Percentiles rank a stretch among this genome's conserved stretches.
Conservation (phyloP, 2,113 vertebrate species). For the Odocoileus hemionus region DNA sequence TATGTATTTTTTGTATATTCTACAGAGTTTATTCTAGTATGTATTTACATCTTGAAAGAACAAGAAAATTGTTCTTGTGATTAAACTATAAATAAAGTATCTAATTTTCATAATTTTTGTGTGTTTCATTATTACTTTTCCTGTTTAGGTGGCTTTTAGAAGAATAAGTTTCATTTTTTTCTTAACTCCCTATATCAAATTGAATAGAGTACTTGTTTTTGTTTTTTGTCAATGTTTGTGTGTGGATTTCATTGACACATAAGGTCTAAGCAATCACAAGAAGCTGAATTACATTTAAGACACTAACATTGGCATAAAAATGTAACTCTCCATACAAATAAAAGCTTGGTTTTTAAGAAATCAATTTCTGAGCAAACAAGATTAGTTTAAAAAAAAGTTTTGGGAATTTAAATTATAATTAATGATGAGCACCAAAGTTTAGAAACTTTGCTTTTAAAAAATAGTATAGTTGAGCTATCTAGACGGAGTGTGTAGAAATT, state of each 20-base stretch:
- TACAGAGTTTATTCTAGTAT: constrained; percentile 90
- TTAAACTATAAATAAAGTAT: constrained; percentile 85
- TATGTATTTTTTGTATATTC: constrained; percentile 89
- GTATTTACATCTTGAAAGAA: constrained; percentile 82
- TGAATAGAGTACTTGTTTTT: background rate
- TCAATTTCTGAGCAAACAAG: background rate
- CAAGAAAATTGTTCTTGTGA: constrained; percentile 72
- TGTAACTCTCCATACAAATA: background rate
- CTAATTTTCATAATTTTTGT: constrained; percentile 82
- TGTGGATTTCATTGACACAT: background rate
- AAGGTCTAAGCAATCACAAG: background rate
- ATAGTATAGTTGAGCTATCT: background rate
- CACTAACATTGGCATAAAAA: background rate
- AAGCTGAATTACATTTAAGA: background rate
- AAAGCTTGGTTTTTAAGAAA: background rate
- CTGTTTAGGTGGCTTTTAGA: background rate
- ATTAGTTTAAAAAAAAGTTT: background rate
- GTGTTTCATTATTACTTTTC: background rate
- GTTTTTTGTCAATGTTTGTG: background rate
- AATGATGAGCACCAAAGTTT: background rate
- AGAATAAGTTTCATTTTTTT: background rate
- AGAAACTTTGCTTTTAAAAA: background rate
- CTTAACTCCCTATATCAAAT: background rate
- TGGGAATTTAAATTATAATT: background rate
- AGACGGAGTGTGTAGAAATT: background rate